These are phyloP conservation scores for Threskiornis aethiopicus DNA, from an alignment of 2,797 vertebrate genomes.

Conservation along the genomic window DNA sequence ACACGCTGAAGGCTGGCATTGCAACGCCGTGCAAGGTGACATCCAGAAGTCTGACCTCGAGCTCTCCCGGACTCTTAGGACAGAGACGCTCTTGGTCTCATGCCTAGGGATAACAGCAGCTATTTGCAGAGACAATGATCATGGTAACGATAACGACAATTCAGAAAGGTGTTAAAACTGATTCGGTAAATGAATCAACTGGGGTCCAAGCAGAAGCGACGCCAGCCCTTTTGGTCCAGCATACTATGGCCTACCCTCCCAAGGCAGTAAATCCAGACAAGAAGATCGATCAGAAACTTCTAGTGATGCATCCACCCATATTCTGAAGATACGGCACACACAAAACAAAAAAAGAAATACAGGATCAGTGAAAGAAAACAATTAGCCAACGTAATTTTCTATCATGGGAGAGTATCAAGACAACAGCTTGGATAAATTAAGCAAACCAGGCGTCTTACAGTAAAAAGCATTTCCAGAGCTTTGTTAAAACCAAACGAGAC, in stretches of 20 bases:
- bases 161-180: not conserved
- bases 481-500: not conserved
- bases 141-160: fast-evolving
- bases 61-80: not conserved
- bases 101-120: not conserved
- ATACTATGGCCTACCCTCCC: not conserved
- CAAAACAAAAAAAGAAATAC: not conserved
- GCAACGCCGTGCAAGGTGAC: fast-evolving
- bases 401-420: not conserved
- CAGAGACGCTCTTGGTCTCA: not conserved
- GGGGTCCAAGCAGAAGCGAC: not conserved
- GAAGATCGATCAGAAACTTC: not conserved
- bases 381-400: not conserved
- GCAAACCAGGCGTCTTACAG: not conserved
- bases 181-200: not conserved
- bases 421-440: not conserved
- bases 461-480: not conserved
- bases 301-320: not conserved
- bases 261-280: not conserved
- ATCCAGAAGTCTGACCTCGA: not conserved
- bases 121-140: not conserved
- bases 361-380: not conserved
- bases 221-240: not conserved
- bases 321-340: not conserved
- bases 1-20: fast-evolving